Percentiles rank a stretch among this genome's conserved stretches.
Conservation (phyloP, 2,888 invertebrate genomes). For the Scaptomyza cyrtandrae region DNA sequence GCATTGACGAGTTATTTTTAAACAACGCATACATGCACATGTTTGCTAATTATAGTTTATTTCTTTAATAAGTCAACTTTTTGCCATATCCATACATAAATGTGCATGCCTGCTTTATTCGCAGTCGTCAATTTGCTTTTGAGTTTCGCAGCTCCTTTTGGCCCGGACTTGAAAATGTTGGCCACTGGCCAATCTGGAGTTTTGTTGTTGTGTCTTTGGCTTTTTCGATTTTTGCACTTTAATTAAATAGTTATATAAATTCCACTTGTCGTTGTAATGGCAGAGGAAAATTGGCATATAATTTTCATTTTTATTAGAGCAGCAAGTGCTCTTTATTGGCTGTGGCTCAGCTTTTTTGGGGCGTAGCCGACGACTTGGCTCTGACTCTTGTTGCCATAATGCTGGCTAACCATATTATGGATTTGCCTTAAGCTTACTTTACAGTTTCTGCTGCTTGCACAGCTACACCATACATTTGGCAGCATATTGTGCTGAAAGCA, state of each 20-base stretch:
- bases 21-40: constrained; percentile 26
- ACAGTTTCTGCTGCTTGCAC: constrained; percentile 19
- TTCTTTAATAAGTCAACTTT: constrained; percentile 67
- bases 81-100: constrained; percentile 12
- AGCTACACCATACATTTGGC: constrained; percentile 21
- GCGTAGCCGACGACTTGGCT: constrained; percentile 23
- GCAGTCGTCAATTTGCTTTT: constrained; percentile 12
- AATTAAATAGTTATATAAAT: constrained; percentile 81
- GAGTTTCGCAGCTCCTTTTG: constrained; percentile 68
- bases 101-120: constrained; percentile 3
- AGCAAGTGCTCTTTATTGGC: constrained; percentile 66
- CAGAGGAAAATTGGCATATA: constrained; percentile 53
- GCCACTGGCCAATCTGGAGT: constrained; percentile 13
- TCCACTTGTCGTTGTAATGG: constrained; percentile 68
- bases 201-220: neutral
- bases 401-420: constrained; percentile 9
- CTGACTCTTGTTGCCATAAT: constrained; percentile 13
- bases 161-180: constrained; percentile 26
- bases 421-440: constrained; percentile 34
- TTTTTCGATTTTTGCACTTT: constrained; percentile 55
- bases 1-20: constrained; percentile 24
- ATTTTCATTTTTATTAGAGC: constrained; percentile 71
- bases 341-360: constrained; percentile 18
- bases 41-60: constrained; percentile 69
- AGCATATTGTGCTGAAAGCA: constrained; percentile 11